Conservation (phyloP, 2,888 invertebrate genomes). For the Balanococcus diminutus region DNA sequence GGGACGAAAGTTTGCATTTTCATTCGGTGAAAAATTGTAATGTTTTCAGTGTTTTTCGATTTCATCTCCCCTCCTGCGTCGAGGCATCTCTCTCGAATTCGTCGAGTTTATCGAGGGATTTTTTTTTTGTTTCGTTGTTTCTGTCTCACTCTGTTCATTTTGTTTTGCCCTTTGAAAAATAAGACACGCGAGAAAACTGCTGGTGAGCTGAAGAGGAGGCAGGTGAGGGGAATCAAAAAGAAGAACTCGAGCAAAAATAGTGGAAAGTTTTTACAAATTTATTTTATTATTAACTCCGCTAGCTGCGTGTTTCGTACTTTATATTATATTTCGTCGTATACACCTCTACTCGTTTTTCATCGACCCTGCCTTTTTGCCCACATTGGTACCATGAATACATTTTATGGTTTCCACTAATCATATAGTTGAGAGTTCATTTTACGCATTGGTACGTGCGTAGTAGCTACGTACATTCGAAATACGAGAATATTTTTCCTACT, state of each 20-base stretch:
- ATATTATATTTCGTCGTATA: not conserved
- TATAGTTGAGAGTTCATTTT: conserved; percentile 29
- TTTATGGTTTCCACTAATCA: not conserved
- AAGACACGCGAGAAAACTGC: not conserved
- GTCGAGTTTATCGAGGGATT: not conserved
- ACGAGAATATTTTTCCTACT: not conserved
- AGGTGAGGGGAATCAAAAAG: not conserved
- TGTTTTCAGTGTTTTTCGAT: conserved; percentile 11
- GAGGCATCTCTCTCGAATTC: too few relatives aligned
- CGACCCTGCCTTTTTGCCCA: not conserved
- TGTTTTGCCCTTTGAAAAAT: not conserved
- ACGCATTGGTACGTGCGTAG: not conserved
- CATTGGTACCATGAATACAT: not conserved
- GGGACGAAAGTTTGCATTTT: not conserved
- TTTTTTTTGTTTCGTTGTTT: not conserved
- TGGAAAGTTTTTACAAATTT: conserved; percentile 30
- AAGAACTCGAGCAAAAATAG: not conserved
- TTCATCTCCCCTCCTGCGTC: not conserved
- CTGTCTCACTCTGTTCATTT: not conserved
- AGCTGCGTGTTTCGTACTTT: not conserved
- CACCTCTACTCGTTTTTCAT: not conserved
- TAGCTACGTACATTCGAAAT: not conserved
- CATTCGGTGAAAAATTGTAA: not conserved
- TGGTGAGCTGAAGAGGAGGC: not conserved
- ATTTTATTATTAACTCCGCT: conserved; percentile 3